These are phyloP conservation scores for Protonemura montana DNA, from an alignment of 2,888 invertebrate species.

Conservation along the genomic window DNA sequence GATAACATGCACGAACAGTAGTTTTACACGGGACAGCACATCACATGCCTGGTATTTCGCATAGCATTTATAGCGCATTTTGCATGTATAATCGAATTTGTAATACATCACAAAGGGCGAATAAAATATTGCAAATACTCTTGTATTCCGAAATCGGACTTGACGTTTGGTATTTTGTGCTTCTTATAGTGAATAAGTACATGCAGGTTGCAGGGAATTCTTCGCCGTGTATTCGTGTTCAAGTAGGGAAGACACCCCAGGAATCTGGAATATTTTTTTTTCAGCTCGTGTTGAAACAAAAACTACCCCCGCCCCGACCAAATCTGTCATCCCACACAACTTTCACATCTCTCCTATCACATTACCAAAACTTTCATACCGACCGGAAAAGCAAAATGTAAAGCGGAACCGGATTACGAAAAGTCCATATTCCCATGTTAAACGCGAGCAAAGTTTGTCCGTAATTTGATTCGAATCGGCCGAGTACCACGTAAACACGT, in stretches of 20 bases:
- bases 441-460: neutral
- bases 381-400: neutral
- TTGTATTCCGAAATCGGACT: too few relatives aligned
- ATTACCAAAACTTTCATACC: slow-evolving; percentile 4
- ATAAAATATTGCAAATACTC: too few relatives aligned
- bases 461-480: neutral
- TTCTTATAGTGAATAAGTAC: too few relatives aligned
- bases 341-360: neutral
- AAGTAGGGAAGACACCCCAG: too few relatives aligned
- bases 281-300: neutral
- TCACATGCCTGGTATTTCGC: too few relatives aligned
- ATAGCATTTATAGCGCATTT: too few relatives aligned
- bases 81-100: too few relatives aligned
- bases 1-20: neutral
- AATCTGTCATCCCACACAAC: neutral
- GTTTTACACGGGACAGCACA: neutral
- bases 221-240: too few relatives aligned
- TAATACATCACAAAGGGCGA: too few relatives aligned
- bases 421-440: neutral
- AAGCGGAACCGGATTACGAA: neutral
- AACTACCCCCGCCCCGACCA: neutral
- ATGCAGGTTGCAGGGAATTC: too few relatives aligned
- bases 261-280: too few relatives aligned
- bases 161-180: too few relatives aligned
- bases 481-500: neutral